Base-by-base conservation (phyloP, 2,797 vertebrate genomes). In the Loris lydekkerianus region DNA sequence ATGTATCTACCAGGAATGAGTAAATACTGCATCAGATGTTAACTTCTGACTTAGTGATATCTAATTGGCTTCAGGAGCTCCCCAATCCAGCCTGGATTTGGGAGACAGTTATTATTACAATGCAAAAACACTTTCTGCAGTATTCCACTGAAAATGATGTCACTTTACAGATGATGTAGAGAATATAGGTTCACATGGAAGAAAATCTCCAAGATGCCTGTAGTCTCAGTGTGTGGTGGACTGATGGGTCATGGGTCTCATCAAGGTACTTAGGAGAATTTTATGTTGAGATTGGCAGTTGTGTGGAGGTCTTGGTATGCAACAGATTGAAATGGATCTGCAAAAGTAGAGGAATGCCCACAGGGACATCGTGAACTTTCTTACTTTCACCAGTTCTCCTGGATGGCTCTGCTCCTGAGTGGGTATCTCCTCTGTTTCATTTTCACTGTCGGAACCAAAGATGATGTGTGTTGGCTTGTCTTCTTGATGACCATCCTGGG, bases 401-500 rank as follows among this genome's bases (percentile, higher is more conserved):
- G 21, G 58, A 89, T n/a, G 91, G 43, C 40, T 94, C 23, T 96
- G 92, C 61, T 93, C 34, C 20, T 3, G 37, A 86, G 40, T 93
- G 11, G 86, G 6, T 0, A 34, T 23, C 8, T 89, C 67, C 88
- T 98, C 87, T 14, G 73, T 95, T 72, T 99, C 98, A 1, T 96
- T 98, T 61, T 99, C 99, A 21, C 95, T 98, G 69, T 99, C 99
- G 0, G 99, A 99, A 97, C 98, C 97, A 31, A 99, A 99, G 94
- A 99, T 96, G 11, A 99, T 99, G 96, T 99, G 99, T 61, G 99
- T 99, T 27, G 98, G 98, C 92, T 98, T 98, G 93, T 94, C 97
- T 93, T 97, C 84, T 90, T 98, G 73, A 13, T 97, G 97, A 60
- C 93, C 78, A 21, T 99, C 99, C 99, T 99, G 81, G 40, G 73